phyloP scores from a whole-genome alignment of 2,113 vertebrate species.

The Etheostoma spectabile region DNA sequence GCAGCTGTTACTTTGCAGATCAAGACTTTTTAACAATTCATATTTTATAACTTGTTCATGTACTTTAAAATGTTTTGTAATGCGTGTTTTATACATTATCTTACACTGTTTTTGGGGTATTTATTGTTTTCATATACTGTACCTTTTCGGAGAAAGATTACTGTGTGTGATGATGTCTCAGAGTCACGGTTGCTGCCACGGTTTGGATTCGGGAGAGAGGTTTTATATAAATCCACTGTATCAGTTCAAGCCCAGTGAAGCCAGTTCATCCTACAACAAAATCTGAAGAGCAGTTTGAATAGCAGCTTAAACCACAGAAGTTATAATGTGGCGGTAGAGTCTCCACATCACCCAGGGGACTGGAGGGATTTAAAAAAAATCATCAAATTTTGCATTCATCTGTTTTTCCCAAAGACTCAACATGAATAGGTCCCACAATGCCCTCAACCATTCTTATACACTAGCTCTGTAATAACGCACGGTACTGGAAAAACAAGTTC shows the following conservation, averaged over 20 bases:
- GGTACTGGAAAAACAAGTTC: not conserved
- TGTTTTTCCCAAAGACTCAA: conserved; percentile 14
- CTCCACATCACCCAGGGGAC: not conserved
- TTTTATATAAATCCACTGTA: not conserved
- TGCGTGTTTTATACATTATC: too few species aligned
- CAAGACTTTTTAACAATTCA: too few species aligned
- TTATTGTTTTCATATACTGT: too few species aligned
- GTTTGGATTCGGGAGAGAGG: not conserved
- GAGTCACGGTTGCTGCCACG: not conserved
- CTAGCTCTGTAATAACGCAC: not conserved
- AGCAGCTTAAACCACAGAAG: not conserved
- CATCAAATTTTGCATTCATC: conserved; percentile 25
- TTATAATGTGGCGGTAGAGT: not conserved
- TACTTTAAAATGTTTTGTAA: too few species aligned
- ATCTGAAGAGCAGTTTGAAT: conserved; percentile 11
- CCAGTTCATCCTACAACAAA: not conserved
- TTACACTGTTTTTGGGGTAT: too few species aligned
- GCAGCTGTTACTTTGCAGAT: too few species aligned
- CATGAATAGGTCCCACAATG: not conserved
- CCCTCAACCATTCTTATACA: not conserved
- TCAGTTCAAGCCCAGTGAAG: not conserved
- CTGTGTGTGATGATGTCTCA: not conserved
- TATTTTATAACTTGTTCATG: too few species aligned
- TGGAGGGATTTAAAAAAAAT: conserved; percentile 40
- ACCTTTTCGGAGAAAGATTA: too few species aligned